Percentiles rank a stretch among this genome's conserved stretches.
These are phyloP conservation scores for Morinoia aosen DNA, from an alignment of 2,888 invertebrate genomes.

Conservation along the genomic window DNA sequence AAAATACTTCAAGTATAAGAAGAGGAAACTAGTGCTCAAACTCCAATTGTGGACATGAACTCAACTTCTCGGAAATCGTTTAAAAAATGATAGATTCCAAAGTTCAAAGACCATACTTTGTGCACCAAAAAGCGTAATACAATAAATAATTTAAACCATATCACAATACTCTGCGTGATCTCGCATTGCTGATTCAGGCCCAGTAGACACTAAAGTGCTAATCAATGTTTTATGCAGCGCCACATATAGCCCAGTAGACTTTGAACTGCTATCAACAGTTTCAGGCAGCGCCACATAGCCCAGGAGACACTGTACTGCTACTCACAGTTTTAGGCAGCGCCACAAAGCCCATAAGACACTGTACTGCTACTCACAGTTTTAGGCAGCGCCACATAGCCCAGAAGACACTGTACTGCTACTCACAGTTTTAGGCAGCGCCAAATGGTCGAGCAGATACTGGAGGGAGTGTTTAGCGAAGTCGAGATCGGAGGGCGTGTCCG, in stretches of 20 bases:
- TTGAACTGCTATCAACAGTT: neutral
- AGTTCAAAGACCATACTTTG: neutral
- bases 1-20: neutral
- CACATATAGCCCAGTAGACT: constrained; percentile 56
- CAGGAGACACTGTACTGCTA: constrained; percentile 19
- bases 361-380: neutral
- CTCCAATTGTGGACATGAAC: neutral
- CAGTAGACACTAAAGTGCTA: constrained; percentile 13
- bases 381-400: neutral
- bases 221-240: neutral
- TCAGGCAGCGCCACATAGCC: neutral
- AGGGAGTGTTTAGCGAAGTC: constrained; percentile 55
- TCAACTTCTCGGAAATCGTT: neutral
- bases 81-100: neutral
- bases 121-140: neutral
- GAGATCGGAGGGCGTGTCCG: constrained; percentile 55
- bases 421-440: constrained; percentile 58
- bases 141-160: neutral
- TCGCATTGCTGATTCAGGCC: neutral
- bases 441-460: constrained; percentile 54
- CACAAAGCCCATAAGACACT: neutral
- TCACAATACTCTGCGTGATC: neutral
- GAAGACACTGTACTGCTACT: neutral
- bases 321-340: constrained; percentile 57
- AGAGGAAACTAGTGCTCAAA: neutral